Base-by-base conservation (phyloP, 2,888 invertebrate genomes). In the Paralinhomoeus sp. region DNA sequence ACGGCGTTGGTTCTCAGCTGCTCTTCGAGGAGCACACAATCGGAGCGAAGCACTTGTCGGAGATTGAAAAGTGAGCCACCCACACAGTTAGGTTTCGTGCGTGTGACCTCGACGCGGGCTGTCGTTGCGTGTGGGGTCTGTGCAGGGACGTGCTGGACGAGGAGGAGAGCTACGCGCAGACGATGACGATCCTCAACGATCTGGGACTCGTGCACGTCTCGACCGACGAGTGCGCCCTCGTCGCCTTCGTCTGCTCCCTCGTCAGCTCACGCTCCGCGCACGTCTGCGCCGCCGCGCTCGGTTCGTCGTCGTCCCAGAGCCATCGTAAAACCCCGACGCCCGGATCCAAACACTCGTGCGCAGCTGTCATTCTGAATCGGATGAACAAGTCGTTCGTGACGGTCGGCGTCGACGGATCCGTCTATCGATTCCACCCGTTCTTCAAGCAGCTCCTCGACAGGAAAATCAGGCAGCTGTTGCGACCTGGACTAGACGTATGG, bases 11-110 rank as follows among this genome's bases (percentile, higher is more conserved):
- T 3, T 79, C 83, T 0, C 77, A 79, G 51, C 69, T 77, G 39
- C 69, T 91, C 34, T 75, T 73, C 63, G 75, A 78, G 49, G 72
- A 75, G 41, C 79, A 78, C 49, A 74, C 75, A 55, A 93, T 97
- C 70, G 82, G 83, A 64, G 91, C 91, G 17, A 91, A 91, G 73
- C 91, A 81, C 63, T 81, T 97, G 17, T 91, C 91, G 2, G 91
- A 93, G 70, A 89, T 97, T 49, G 93, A 97, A 66, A 77, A 70
- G 74, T 74, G 52, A 50, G 54, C 49, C 5, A n/a, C n/a, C n/a
- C n/a, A n/a, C n/a, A n/a, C n/a, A n/a, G n/a, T n/a, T n/a, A n/a
- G n/a, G n/a, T n/a, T n/a, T n/a, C n/a, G n/a, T n/a, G n/a, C n/a
- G n/a, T n/a, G n/a, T n/a, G n/a, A n/a, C n/a, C n/a, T n/a, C n/a